Conservation (phyloP, 2,113 vertebrate genomes). For the Phaethornis superciliosus region DNA sequence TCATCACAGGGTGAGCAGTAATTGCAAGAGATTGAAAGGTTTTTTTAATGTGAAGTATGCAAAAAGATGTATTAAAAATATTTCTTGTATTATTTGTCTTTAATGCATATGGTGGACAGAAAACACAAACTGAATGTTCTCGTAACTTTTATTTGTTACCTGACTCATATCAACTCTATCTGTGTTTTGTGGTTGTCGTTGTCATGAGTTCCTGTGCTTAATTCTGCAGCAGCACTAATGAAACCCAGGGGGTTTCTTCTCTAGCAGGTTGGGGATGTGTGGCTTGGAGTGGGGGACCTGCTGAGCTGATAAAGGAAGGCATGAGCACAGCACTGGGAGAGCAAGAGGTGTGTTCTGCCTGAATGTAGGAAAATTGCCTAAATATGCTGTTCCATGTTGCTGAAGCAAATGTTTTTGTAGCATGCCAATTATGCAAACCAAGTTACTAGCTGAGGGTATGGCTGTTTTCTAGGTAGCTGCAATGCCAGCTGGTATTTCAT, state of each 20-base stretch:
- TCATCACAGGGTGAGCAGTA: not conserved
- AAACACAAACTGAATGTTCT: not conserved
- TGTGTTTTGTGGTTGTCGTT: not conserved
- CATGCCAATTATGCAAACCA: not conserved
- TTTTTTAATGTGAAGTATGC: not conserved
- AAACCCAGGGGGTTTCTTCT: not conserved
- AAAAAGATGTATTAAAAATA: not conserved
- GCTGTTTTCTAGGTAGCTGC: not conserved
- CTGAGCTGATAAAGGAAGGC: not conserved
- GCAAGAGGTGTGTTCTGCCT: not conserved
- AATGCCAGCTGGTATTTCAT: not conserved
- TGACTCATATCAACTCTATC: rapidly evolving
- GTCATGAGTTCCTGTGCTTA: rapidly evolving
- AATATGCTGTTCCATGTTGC: not conserved
- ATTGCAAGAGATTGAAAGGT: not conserved
- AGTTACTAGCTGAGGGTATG: not conserved
- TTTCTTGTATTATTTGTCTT: not conserved
- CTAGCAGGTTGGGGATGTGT: rapidly evolving
- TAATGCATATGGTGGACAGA: not conserved
- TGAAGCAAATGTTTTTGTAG: not conserved
- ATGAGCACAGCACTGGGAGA: not conserved
- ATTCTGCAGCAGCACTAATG: not conserved
- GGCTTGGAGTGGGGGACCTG: not conserved
- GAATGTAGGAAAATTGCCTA: not conserved
- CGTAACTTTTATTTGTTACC: not conserved